Conservation (phyloP, 2,888 invertebrate genomes). For the Dicyrtomina minuta region DNA sequence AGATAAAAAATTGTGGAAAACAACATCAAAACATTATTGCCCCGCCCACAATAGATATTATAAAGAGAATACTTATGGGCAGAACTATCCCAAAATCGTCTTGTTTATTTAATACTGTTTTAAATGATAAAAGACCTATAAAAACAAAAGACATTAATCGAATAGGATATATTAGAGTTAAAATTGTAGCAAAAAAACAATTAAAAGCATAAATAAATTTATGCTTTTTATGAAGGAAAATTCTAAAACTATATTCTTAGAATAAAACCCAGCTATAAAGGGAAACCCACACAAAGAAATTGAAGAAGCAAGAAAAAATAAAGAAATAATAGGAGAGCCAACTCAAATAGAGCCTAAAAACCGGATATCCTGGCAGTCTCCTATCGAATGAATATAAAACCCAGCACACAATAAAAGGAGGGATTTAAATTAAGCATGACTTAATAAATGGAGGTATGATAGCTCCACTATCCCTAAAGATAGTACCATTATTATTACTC, state of each 20-base stretch:
- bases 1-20: conserved; percentile 57
- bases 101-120: conserved; percentile 45
- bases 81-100: conserved; percentile 21
- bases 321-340: conserved; percentile 60
- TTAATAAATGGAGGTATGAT: conserved; percentile 71
- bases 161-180: conserved; percentile 60
- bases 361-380: conserved; percentile 70
- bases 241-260: conserved; percentile 67
- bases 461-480: conserved; percentile 62
- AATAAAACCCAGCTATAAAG: conserved; percentile 69
- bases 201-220: conserved; percentile 63
- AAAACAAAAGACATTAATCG: conserved; percentile 60
- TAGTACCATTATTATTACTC: conserved; percentile 70
- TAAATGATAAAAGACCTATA: conserved; percentile 48
- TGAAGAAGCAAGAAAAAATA: conserved; percentile 64
- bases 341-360: conserved; percentile 61
- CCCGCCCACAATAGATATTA: conserved; percentile 21
- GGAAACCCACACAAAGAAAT: conserved; percentile 66
- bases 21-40: conserved; percentile 51
- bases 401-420: conserved; percentile 73
- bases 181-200: conserved; percentile 61
- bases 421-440: conserved; percentile 75
- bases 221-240: conserved; percentile 60
- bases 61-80: conserved; percentile 35
- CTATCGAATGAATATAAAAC: conserved; percentile 66